These are phyloP conservation scores for Agonum fuliginosum DNA, from an alignment of 2,888 invertebrate species.

Conservation along the genomic window DNA sequence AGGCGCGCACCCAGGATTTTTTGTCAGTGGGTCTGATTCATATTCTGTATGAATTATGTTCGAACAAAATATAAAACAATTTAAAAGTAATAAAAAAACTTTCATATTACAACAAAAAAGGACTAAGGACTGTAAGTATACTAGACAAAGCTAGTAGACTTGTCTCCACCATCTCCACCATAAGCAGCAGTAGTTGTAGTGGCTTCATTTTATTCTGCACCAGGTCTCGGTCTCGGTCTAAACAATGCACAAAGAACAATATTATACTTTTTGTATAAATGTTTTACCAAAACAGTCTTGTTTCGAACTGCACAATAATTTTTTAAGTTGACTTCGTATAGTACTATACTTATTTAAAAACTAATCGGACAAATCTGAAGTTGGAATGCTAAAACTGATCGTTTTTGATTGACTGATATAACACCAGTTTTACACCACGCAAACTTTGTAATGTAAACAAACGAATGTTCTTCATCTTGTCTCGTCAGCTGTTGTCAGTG, in stretches of 20 bases:
- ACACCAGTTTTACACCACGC: too few relatives aligned
- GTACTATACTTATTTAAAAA: too few relatives aligned
- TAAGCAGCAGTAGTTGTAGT: too few relatives aligned
- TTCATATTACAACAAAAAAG: conserved; percentile 1
- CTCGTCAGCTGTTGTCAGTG: too few relatives aligned
- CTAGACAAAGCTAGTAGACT: conserved; percentile 58
- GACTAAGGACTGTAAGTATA: neutral
- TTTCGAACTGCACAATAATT: too few relatives aligned
- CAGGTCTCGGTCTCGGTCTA: conserved; percentile 96
- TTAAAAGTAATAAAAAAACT: neutral
- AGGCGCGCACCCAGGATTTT: too few relatives aligned
- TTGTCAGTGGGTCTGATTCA: too few relatives aligned
- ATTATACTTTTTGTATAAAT: neutral
- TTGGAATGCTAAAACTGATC: too few relatives aligned
- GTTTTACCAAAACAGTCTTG: neutral
- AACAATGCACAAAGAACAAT: neutral
- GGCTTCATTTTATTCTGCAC: conserved; percentile 89
- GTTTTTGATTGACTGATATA: too few relatives aligned
- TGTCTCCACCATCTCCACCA: conserved; percentile 50
- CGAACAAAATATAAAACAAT: conserved; percentile 26
- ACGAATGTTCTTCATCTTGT: too few relatives aligned
- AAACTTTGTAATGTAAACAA: too few relatives aligned
- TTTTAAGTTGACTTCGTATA: neutral
- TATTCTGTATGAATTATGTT: conserved; percentile 32
- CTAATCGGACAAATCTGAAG: too few relatives aligned